Conservation (phyloP, 2,888 invertebrate species). For the Agrilus biguttatus region DNA sequence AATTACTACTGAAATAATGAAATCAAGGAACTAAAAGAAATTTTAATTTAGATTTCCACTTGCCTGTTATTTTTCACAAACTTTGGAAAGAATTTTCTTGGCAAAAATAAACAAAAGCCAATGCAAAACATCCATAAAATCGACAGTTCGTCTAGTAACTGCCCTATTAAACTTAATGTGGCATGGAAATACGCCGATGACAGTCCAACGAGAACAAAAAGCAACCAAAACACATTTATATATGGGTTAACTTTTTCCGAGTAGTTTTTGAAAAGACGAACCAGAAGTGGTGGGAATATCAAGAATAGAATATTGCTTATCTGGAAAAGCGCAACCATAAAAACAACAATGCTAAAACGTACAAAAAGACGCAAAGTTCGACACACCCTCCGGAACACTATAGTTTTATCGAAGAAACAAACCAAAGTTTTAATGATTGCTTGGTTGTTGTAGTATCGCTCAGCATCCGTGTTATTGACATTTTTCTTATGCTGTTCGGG, state of each 20-base stretch:
- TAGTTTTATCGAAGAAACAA: too few species aligned
- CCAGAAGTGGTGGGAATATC: slow-evolving; percentile 60
- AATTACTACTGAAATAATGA: too few species aligned
- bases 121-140: slow-evolving; percentile 74
- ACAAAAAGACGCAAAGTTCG: background rate
- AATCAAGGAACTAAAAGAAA: too few species aligned
- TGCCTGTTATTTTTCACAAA: slow-evolving; percentile 51
- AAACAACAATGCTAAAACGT: slow-evolving; percentile 1
- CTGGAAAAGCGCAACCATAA: slow-evolving; percentile 30
- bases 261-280: slow-evolving; percentile 65
- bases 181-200: slow-evolving; percentile 79
- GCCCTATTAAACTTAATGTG: slow-evolving; percentile 66
- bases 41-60: slow-evolving; percentile 14
- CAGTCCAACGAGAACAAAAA: slow-evolving; percentile 63
- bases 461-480: too few species aligned
- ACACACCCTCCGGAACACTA: too few species aligned
- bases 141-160: slow-evolving; percentile 66
- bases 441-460: too few species aligned
- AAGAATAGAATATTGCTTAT: slow-evolving; percentile 67
- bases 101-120: slow-evolving; percentile 61
- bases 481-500: too few species aligned
- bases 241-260: slow-evolving; percentile 59
- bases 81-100: slow-evolving; percentile 52
- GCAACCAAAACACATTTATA: slow-evolving; percentile 68
- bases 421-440: too few species aligned